phyloP scores from a whole-genome alignment of 2,113 vertebrate genomes.

The Ceyx margarethae region DNA sequence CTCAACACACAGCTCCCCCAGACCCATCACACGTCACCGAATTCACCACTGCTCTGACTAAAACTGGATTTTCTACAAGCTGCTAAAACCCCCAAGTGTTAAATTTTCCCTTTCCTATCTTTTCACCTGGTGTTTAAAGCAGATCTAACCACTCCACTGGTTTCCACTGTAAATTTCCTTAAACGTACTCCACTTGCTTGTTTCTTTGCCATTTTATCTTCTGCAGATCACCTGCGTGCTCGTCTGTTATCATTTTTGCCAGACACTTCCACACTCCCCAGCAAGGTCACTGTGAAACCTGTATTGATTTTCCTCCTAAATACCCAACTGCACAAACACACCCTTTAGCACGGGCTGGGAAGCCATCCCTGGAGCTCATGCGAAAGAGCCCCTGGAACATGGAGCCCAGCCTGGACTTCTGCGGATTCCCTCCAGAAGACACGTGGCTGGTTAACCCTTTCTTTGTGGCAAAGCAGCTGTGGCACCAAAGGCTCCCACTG shows the following conservation, averaged over 20 bases:
- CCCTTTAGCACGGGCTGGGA: not conserved
- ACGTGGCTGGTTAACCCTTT: not conserved
- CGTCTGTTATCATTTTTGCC: conserved; percentile 16
- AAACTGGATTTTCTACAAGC: rapidly evolving
- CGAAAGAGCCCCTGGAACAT: not conserved
- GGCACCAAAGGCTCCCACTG: too few relatives aligned
- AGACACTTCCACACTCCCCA: not conserved
- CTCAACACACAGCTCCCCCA: rapidly evolving
- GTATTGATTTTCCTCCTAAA: conserved; percentile 20
- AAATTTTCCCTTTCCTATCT: not conserved
- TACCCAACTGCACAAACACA: not conserved
- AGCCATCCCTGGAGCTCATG: not conserved
- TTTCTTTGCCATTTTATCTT: not conserved
- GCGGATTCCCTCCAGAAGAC: not conserved
- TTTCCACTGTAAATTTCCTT: not conserved
- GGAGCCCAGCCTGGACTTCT: not conserved
- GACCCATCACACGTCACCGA: rapidly evolving
- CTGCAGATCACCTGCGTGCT: not conserved
- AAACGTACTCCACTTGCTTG: not conserved
- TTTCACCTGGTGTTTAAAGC: not conserved
- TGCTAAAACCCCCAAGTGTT: not conserved
- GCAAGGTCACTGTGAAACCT: conserved; percentile 24
- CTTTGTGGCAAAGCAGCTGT: not conserved
- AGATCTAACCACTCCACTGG: not conserved
- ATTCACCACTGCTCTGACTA: rapidly evolving